Evolutionary conservation across 2,888 invertebrate species (phyloP).

Genomic region (Shargacucullia verbasci): DNA sequence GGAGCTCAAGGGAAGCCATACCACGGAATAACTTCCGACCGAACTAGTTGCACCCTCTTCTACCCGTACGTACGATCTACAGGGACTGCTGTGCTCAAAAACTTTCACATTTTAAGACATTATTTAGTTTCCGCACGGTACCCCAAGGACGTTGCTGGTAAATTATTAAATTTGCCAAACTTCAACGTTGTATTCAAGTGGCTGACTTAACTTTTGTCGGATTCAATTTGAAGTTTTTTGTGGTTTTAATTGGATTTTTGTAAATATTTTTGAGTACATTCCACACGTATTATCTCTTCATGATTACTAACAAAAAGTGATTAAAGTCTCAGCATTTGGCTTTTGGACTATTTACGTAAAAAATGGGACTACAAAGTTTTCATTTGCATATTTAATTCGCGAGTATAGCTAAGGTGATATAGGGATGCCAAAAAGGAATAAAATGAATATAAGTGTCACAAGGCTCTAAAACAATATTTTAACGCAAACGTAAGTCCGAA

Average conservation of each 20-base stretch:
- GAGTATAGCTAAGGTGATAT: no score
- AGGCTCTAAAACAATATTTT: no score
- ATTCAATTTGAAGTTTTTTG: slow-evolving; percentile 48
- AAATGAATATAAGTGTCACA: no score
- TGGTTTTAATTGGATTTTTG: slow-evolving; percentile 23
- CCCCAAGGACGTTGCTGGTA: slow-evolving; percentile 64
- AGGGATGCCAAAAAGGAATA: no score
- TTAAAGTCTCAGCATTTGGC: no score
- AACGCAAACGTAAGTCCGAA: no score
- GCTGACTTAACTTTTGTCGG: slow-evolving; percentile 42
- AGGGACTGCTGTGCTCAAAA: slow-evolving; percentile 68
- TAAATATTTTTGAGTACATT: slow-evolving; percentile 2
- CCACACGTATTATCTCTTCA: background rate
- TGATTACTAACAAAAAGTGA: no score
- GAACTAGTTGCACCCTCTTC: slow-evolving; percentile 57
- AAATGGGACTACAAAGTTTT: no score
- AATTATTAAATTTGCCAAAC: slow-evolving; percentile 78
- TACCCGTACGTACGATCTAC: slow-evolving; percentile 48
- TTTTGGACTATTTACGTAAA: no score
- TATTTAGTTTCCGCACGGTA: slow-evolving; percentile 69
- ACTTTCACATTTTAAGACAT: slow-evolving; percentile 83
- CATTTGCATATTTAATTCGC: no score
- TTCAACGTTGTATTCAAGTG: slow-evolving; percentile 48
- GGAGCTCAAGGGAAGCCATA: slow-evolving; percentile 59
- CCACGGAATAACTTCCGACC: slow-evolving; percentile 67